phyloP scores from a whole-genome alignment of 2,797 vertebrate species.

The Typhlichthys subterraneus region DNA sequence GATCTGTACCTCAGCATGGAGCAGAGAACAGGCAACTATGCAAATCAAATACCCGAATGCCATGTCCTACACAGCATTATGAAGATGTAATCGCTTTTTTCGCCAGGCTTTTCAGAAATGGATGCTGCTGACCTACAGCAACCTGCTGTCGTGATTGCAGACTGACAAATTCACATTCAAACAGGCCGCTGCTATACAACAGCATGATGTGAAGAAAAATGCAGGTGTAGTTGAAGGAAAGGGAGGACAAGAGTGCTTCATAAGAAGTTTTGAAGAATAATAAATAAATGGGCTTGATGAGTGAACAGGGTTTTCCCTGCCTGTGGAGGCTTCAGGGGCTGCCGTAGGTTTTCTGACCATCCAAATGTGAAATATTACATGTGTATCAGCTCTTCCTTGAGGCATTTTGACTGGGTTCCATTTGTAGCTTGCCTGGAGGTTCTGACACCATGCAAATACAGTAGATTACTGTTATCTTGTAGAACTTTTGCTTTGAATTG shows the following conservation, averaged over 20 bases:
- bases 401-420: constrained; percentile 34
- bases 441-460: constrained; percentile 19
- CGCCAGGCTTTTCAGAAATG: constrained; percentile 25
- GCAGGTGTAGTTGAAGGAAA: constrained; percentile 38
- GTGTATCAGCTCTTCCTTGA: background rate
- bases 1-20: background rate
- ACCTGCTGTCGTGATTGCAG: constrained; percentile 49
- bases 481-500: background rate
- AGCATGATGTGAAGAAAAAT: constrained; percentile 34
- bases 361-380: constrained; percentile 34
- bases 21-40: constrained; percentile 6
- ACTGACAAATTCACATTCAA: constrained; percentile 39
- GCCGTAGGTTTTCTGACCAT: constrained; percentile 24
- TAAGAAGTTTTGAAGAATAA: constrained; percentile 22
- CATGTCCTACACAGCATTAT: too few species aligned
- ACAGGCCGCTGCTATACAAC: constrained; percentile 50
- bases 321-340: background rate
- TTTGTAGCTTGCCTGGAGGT: constrained; percentile 19
- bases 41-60: constrained; percentile 1
- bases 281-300: constrained; percentile 14
- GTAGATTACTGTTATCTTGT: background rate
- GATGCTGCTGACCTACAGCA: constrained; percentile 47
- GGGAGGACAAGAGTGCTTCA: constrained; percentile 7
- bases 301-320: constrained; percentile 19
- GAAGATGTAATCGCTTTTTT: background rate